These are phyloP conservation scores for Stomatorhinus walkeri DNA, from an alignment of 2,797 vertebrate genomes.

Conservation along the genomic window DNA sequence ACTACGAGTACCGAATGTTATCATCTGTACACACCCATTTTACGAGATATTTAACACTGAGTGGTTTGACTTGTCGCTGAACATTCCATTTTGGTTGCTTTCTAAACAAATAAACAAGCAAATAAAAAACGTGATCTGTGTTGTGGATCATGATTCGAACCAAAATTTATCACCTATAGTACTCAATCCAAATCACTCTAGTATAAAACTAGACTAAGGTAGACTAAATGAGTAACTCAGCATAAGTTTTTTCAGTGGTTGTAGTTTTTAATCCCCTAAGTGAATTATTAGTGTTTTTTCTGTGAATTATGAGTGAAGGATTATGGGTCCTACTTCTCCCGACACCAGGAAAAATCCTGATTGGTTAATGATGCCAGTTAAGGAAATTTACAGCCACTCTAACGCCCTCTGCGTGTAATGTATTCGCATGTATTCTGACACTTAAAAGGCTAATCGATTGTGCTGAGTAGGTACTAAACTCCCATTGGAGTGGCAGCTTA, in stretches of 20 bases:
- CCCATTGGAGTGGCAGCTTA: neutral
- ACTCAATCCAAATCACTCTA: neutral
- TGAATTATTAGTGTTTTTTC: neutral
- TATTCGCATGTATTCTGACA: neutral
- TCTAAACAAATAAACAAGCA: neutral
- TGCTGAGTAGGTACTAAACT: neutral
- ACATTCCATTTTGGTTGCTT: neutral
- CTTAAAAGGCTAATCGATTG: neutral
- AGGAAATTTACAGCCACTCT: neutral
- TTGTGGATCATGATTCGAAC: neutral
- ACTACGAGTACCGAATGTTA: neutral
- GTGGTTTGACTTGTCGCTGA: neutral
- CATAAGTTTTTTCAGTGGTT: neutral
- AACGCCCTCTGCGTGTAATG: neutral
- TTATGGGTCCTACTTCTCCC: neutral
- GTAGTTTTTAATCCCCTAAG: neutral
- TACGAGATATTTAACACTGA: neutral
- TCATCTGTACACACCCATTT: neutral
- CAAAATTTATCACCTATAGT: neutral
- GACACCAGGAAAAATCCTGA: neutral
- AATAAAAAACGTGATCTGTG: neutral
- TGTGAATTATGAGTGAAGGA: neutral
- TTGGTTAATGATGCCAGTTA: neutral
- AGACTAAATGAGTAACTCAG: neutral
- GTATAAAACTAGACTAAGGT: neutral